These are phyloP conservation scores for Erythrocercus mccallii DNA, from an alignment of 2,113 vertebrate genomes.

Conservation along the genomic window DNA sequence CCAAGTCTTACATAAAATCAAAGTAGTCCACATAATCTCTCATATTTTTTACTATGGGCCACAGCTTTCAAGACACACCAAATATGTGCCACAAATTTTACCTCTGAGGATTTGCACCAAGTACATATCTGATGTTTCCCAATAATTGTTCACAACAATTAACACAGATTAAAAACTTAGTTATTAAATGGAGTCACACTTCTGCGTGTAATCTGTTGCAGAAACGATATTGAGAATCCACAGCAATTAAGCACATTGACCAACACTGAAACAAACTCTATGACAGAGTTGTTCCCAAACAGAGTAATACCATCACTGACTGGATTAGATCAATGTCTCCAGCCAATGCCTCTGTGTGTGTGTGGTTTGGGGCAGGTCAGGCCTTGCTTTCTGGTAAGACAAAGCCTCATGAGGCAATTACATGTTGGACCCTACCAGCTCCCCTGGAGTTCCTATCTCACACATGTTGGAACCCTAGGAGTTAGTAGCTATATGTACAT, in stretches of 20 bases:
- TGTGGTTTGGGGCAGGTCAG: not conserved
- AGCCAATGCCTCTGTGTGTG: not conserved
- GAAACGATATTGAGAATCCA: not conserved
- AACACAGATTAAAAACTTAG: not conserved
- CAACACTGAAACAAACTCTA: not conserved
- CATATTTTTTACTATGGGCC: not conserved
- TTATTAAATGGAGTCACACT: not conserved
- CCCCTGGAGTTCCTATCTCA: not conserved
- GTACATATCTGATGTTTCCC: not conserved
- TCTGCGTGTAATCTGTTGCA: not conserved
- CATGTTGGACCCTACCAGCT: not conserved
- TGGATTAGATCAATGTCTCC: accelerated
- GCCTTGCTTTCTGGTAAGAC: not conserved
- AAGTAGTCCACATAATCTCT: not conserved
- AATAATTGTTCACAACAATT: not conserved
- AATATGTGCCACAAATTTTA: not conserved
- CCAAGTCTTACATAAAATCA: not conserved
- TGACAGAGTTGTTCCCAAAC: not conserved
- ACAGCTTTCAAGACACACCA: not conserved
- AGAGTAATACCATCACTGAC: not conserved
- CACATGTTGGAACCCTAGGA: accelerated
- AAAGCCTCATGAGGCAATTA: not conserved
- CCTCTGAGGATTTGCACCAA: not conserved
- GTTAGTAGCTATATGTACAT: not conserved
- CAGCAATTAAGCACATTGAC: not conserved